Evolutionary conservation across 2,888 invertebrate genomes (phyloP).

Genomic region (Fissipunctia ypsillon): DNA sequence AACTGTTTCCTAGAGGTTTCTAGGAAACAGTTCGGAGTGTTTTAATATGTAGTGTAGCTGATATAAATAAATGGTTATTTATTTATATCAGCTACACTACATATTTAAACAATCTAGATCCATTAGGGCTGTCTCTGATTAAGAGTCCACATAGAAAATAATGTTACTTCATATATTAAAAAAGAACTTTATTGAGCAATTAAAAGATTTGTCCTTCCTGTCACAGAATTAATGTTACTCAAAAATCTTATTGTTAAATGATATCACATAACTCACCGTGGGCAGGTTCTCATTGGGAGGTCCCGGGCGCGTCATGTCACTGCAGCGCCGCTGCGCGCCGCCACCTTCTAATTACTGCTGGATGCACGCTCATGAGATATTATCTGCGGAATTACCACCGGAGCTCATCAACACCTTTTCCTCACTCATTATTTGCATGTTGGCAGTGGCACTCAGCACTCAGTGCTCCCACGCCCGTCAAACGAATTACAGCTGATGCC

Average conservation of each 20-base stretch:
- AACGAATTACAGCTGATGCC: slow-evolving; percentile 67
- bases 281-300: slow-evolving; percentile 94
- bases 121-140: background rate
- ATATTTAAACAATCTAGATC: slow-evolving; percentile 19
- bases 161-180: too few species aligned
- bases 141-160: background rate
- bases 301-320: slow-evolving; percentile 90
- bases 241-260: background rate
- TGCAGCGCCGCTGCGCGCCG: slow-evolving; percentile 58
- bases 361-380: slow-evolving; percentile 76
- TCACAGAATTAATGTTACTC: background rate
- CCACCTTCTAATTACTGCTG: slow-evolving; percentile 61
- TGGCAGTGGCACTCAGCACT: slow-evolving; percentile 66
- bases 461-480: slow-evolving; percentile 70
- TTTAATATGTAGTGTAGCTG: slow-evolving; percentile 2
- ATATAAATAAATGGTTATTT: slow-evolving; percentile 12
- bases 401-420: slow-evolving; percentile 64
- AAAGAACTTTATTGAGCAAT: background rate
- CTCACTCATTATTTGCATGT: slow-evolving; percentile 65
- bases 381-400: slow-evolving; percentile 79
- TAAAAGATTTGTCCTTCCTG: background rate
- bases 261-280: slow-evolving; percentile 81
- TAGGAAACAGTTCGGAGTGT: too few species aligned
- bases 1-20: slow-evolving; percentile 17
- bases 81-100: slow-evolving; percentile 3